Base-by-base conservation (phyloP, 1,140 invertebrate species). In the Sesamia nonagrioides region DNA sequence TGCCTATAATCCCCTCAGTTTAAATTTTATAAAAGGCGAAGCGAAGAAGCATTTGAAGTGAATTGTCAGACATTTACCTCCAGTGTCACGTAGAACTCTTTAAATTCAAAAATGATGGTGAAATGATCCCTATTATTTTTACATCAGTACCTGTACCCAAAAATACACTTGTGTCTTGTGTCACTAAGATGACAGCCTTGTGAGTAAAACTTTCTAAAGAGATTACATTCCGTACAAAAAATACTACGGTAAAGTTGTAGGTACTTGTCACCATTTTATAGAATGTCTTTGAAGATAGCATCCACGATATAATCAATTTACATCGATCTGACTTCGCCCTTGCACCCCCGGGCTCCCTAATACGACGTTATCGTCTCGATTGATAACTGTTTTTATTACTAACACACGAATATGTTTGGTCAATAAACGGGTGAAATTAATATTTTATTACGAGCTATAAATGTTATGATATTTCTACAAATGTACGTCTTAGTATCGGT, bases 241-340 rank as follows among this genome's bases (percentile, higher is more conserved):
- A 63, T 5, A 15, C 17, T n/a, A 18, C n/a, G 7, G 27, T n/a
- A 17, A 63, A 40, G 8, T 18, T 48, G n/a, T n/a, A n/a, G n/a
- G n/a, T n/a, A n/a, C n/a, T n/a, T n/a, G 18, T 68, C 8, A 52
- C 68, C 27, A 56, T 35, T 54, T 54, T 72, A 75, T 68, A 27
- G 68, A 71, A 15, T 33, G 11, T 17, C 13, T 71, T 54, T 35
- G 15, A 35, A 54, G 48, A 52, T 35, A 54, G 40, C 33, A 45
- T 48, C 35, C 48, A 15, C 33, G 6, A 42, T 27, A 17, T 72
- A 81, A 58, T 85, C 83, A 82, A 87, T 85, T 88, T 85, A 84
- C 85, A 85, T 85, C 79, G 78, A 84, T 83, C 81, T 81, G 80
- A 86, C 82, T 78, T 81, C 77, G 79, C 77, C 72, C 78, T 75